These are phyloP conservation scores for Pteromalus puparum DNA, from an alignment of 1,140 invertebrate species.

Conservation along the genomic window DNA sequence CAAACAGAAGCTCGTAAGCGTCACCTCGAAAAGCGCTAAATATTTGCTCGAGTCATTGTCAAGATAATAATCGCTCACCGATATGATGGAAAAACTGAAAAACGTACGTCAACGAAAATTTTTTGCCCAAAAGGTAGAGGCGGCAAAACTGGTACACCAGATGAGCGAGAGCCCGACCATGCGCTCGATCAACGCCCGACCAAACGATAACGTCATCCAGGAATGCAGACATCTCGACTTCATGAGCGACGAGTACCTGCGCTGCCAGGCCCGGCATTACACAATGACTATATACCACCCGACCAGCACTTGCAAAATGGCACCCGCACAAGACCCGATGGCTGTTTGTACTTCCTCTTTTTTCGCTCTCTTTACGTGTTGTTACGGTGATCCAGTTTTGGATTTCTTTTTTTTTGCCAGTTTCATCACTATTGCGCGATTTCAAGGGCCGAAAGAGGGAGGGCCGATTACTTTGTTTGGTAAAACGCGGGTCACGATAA, in stretches of 20 bases:
- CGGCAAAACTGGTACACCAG: constrained; percentile 81
- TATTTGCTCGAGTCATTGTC: neutral
- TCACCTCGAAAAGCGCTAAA: no score
- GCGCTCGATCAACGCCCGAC: constrained; percentile 78
- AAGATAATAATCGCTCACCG: neutral
- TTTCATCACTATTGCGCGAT: neutral
- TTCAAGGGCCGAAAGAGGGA: no score
- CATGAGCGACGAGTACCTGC: constrained; percentile 81
- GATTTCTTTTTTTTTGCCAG: neutral
- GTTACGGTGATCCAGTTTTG: neutral
- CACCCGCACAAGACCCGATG: constrained; percentile 67
- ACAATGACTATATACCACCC: constrained; percentile 67
- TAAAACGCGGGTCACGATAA: neutral
- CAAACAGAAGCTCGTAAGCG: neutral
- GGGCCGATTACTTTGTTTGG: neutral
- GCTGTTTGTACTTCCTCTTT: constrained; percentile 60
- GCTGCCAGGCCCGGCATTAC: constrained; percentile 81
- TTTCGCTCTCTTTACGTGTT: neutral
- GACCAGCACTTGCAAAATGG: constrained; percentile 58
- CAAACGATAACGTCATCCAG: constrained; percentile 79
- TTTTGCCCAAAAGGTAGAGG: constrained; percentile 78
- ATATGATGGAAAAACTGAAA: neutral
- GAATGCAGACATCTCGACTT: constrained; percentile 76
- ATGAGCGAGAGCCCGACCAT: constrained; percentile 81
- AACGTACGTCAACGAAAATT: neutral